These are phyloP conservation scores for Bombycilla garrulus DNA, from an alignment of 2,113 vertebrate genomes.

Conservation along the genomic window DNA sequence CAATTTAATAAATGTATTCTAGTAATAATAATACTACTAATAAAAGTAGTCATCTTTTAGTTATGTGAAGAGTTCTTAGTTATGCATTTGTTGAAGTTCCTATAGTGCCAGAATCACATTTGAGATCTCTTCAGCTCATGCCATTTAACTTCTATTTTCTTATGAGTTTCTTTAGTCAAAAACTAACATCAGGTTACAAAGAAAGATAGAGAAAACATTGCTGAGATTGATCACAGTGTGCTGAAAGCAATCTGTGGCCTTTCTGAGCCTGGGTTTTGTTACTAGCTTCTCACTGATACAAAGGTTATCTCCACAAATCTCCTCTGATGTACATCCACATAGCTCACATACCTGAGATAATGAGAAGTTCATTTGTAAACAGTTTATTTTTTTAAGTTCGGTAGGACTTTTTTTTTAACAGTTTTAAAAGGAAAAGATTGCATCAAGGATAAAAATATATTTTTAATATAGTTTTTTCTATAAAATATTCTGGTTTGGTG, in stretches of 20 bases:
- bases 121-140: background rate
- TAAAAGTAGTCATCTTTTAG: background rate
- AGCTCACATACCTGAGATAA: constrained; percentile 56
- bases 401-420: background rate
- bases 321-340: background rate
- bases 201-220: background rate
- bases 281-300: background rate
- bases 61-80: background rate
- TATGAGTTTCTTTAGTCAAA: background rate
- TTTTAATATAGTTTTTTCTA: background rate
- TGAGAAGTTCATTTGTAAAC: constrained; percentile 12
- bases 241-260: background rate
- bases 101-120: background rate
- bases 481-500: background rate
- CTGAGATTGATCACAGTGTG: background rate
- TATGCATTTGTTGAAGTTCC: background rate
- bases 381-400: background rate
- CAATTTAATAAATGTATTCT: background rate
- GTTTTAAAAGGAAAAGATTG: background rate
- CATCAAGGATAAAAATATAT: background rate
- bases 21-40: no score
- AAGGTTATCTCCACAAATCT: constrained; percentile 48
- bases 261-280: background rate
- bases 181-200: background rate
- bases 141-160: background rate